phyloP scores from a whole-genome alignment of 2,113 vertebrate genomes.

The Microcebus ravelobensis region DNA sequence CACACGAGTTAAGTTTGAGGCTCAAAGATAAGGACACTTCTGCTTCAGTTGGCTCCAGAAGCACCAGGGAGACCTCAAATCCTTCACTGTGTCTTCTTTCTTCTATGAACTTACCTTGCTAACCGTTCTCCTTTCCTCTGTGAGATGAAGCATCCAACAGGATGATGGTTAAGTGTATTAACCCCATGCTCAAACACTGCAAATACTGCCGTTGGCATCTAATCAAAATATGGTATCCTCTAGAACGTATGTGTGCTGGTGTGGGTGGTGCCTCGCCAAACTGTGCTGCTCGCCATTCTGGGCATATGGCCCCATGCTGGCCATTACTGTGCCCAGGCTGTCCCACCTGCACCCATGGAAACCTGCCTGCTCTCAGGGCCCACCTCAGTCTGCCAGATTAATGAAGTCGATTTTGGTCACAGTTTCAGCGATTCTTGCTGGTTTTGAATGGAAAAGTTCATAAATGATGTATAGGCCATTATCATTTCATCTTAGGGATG shows the following conservation, averaged over 20 bases:
- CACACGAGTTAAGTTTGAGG: neutral
- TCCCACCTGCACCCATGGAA: neutral
- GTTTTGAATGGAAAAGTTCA: neutral
- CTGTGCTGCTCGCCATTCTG: neutral
- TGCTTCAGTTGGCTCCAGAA: neutral
- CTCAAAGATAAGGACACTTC: too few species aligned
- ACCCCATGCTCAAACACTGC: neutral
- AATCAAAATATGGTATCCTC: neutral
- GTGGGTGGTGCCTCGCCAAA: neutral
- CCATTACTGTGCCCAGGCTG: neutral
- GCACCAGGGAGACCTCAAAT: accelerated
- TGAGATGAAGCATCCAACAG: neutral
- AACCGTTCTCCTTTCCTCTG: neutral
- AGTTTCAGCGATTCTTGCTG: neutral
- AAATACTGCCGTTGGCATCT: neutral
- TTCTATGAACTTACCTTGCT: neutral
- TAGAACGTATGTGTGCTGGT: neutral
- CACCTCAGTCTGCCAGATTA: neutral
- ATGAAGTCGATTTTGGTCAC: neutral
- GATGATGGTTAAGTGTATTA: neutral
- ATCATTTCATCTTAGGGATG: neutral
- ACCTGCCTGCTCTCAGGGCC: neutral
- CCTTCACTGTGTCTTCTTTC: neutral
- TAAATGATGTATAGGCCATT: too few species aligned
- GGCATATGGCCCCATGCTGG: accelerated